Evolutionary conservation across 2,888 invertebrate species (phyloP), one percentile per base, ranked within the genome.

Genomic region (Euzetes globulus): DNA sequence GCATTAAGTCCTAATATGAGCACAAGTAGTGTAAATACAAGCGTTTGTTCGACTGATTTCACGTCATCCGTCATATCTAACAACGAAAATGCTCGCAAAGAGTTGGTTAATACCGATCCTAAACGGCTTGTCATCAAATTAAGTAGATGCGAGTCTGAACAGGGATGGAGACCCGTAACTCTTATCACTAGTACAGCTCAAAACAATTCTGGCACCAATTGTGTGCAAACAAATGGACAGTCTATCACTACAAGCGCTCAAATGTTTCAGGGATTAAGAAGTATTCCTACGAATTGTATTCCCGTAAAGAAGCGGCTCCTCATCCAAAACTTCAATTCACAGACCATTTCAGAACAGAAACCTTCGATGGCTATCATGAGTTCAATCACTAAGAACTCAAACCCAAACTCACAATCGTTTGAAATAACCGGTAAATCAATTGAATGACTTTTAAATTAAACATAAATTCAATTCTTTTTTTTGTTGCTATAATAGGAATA

Each of bases 111-210:
- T 19, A n/a, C n/a, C 5, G 72, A 55, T 19, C 58, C 33, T 3
- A 72, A 72, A 22, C 72, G 58, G 19, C 25, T 72, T 15, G 72
- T 72, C 17, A 72, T 72, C 55, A 72, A 72, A 55, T 58, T 72
- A 25, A 72, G 72, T 22, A 55, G 72, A 55, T 72, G 72, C n/a
- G 58, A 72, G 27, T 22, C 58, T 5, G 58, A 58, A 33, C 25
- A 52, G 55, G 58, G 55, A 7, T 72, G 72, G 72, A 58, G 52
- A 41, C 72, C 72, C 33, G 72, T 72, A 1, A 68, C 37, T 33
- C n/a, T 63, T 22, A 68, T 68, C 25, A 68, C 45, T 19, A 68
- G 45, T 37, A 19, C 68, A 1, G 15, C 68, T 1, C 68, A 68
- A 22, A 68, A 68, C 19, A 41, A 11, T 22, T 33, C 33, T 17